Base-by-base conservation (phyloP, 2,797 vertebrate species). In the Todus mexicanus region DNA sequence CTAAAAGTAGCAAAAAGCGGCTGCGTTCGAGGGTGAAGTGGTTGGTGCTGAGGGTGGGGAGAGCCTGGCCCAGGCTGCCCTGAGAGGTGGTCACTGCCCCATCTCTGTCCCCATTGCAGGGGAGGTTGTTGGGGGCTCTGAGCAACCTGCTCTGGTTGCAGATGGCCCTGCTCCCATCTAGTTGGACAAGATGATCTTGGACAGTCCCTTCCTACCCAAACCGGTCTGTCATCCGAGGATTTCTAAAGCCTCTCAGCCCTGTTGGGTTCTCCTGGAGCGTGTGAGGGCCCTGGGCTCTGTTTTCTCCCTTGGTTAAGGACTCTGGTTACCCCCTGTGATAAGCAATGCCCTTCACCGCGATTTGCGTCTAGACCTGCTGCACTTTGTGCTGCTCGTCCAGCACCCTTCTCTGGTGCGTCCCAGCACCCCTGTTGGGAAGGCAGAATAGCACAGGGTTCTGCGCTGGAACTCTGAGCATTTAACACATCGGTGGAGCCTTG, bases 341-440 rank as follows among this genome's bases (percentile, higher is more conserved):
- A 20, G 53, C 2, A 4, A 2, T 38, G 57, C 22, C 63, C 26
- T 27, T 2, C 26, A 17, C 10, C 57, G 6, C n/a, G 7, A 4
- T 10, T 42, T 7, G n/a, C n/a, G n/a, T n/a, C n/a, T n/a, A n/a
- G n/a, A n/a, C n/a, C n/a, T n/a, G n/a, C n/a, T n/a, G n/a, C n/a
- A n/a, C n/a, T n/a, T 9, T 35, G 40, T 56, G 56, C 56, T 15
- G n/a, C 0, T 0, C 1, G 0, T 11, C 40, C 10, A 54, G 19
- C 15, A 2, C 27, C 40, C 18, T 26, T 11, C n/a, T n/a, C n/a
- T n/a, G n/a, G n/a, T n/a, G n/a, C n/a, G n/a, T n/a, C n/a, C n/a
- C n/a, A n/a, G n/a, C n/a, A n/a, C n/a, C n/a, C n/a, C n/a, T n/a
- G n/a, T n/a, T n/a, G n/a, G n/a, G n/a, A n/a, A n/a, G n/a, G n/a